Conservation (phyloP, 2,888 invertebrate species). For the Metopia argyrocephala region DNA sequence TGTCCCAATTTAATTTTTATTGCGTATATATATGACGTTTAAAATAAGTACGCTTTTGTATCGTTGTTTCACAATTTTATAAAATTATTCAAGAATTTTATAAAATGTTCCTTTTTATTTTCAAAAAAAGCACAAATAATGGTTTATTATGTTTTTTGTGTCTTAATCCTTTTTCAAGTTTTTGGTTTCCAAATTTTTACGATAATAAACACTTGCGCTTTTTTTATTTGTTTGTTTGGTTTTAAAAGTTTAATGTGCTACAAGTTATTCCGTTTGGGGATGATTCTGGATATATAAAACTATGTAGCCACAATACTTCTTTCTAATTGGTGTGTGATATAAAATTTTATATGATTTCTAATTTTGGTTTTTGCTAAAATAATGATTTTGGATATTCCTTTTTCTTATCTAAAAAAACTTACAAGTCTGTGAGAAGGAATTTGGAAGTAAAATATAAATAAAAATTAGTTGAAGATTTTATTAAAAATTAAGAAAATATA, state of each 20-base stretch:
- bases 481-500: conserved; percentile 14
- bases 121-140: conserved; percentile 66
- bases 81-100: conserved; percentile 28
- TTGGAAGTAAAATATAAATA: conserved; percentile 28
- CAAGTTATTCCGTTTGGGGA: conserved; percentile 13
- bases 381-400: conserved; percentile 14
- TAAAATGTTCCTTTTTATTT: conserved; percentile 26
- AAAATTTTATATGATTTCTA: not conserved
- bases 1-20: conserved; percentile 55
- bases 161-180: conserved; percentile 60
- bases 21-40: conserved; percentile 26
- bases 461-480: conserved; percentile 35
- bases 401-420: conserved; percentile 47
- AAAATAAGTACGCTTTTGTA: conserved; percentile 53
- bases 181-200: conserved; percentile 64
- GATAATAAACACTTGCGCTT: conserved; percentile 75
- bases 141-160: conserved; percentile 75
- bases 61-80: conserved; percentile 26
- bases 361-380: conserved; percentile 14
- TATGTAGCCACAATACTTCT: conserved; percentile 12
- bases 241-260: conserved; percentile 13
- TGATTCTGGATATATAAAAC: not conserved
- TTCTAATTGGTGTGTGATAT: not conserved
- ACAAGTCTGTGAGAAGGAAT: conserved; percentile 53
- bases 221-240: conserved; percentile 19